Percentiles rank a stretch among this genome's conserved stretches.
Conservation (phyloP, 1,140 invertebrate genomes). For the Thalassaphorura encarpata region DNA sequence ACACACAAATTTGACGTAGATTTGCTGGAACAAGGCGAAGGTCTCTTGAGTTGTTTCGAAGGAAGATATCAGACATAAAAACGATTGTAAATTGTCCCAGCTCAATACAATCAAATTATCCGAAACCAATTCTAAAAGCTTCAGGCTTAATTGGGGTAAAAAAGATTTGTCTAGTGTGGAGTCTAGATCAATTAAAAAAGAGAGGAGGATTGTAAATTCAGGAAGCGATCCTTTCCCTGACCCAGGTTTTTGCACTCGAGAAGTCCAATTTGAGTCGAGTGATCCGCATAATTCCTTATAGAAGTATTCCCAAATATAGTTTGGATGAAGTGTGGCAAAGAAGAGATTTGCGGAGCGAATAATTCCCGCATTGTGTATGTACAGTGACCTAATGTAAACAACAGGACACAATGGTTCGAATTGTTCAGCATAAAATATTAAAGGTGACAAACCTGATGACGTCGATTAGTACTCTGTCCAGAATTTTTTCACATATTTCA, state of each 20-base stretch:
- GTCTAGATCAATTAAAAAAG: background rate
- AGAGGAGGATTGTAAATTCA: constrained; percentile 1
- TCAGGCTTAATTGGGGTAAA: background rate
- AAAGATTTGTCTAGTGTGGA: background rate
- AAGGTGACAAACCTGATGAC: constrained; percentile 55
- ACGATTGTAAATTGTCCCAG: background rate
- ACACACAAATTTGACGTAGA: background rate
- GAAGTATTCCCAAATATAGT: constrained; percentile 78
- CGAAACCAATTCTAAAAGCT: background rate
- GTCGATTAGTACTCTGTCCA: constrained; percentile 76
- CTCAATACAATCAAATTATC: background rate
- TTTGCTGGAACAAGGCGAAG: background rate
- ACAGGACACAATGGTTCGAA: background rate
- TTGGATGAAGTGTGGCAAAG: constrained; percentile 71
- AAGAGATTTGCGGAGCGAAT: constrained; percentile 72
- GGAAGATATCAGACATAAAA: background rate
- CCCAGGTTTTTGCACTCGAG: constrained; percentile 1
- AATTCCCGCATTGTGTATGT: constrained; percentile 6
- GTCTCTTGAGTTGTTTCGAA: background rate
- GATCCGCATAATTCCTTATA: constrained; percentile 53
- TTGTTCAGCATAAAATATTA: background rate
- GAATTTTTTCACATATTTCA: constrained; percentile 63
- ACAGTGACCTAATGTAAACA: constrained; percentile 3
- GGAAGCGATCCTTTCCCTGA: background rate
- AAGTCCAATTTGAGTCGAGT: background rate